Conservation (phyloP, 2,113 vertebrate species). For the Gallinago undulata region DNA sequence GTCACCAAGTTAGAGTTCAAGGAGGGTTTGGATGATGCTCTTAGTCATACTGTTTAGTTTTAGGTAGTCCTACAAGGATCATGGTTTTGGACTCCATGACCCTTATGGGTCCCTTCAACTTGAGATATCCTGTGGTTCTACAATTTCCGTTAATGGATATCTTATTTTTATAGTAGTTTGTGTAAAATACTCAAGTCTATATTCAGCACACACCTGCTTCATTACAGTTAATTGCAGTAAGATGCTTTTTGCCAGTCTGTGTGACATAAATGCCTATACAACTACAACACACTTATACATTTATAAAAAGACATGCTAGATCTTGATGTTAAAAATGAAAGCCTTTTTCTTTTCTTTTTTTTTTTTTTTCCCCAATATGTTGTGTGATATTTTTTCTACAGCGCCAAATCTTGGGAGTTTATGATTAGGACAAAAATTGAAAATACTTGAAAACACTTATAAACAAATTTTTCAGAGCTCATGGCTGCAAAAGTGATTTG, state of each 20-base stretch:
- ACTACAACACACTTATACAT: background rate
- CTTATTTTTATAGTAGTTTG: background rate
- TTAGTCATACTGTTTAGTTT: background rate
- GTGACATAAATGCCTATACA: background rate
- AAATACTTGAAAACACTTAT: background rate
- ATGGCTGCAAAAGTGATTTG: background rate
- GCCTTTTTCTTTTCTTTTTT: background rate
- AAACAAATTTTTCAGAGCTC: background rate
- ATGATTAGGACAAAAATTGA: background rate
- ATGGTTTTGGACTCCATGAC: background rate
- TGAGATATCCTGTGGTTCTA: background rate
- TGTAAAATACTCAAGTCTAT: background rate
- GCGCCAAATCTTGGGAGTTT: background rate
- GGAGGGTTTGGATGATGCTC: accelerated
- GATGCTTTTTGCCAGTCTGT: background rate
- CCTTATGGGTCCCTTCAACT: background rate
- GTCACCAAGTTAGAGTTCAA: background rate
- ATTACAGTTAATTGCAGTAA: background rate
- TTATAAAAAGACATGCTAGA: background rate
- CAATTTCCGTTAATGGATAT: background rate
- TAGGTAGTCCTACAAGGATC: background rate
- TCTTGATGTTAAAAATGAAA: background rate
- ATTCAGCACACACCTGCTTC: background rate
- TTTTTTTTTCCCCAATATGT: background rate
- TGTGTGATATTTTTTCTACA: background rate